Evolutionary conservation across 2,888 invertebrate genomes (phyloP).

Genomic region (Bombyx huttoni): DNA sequence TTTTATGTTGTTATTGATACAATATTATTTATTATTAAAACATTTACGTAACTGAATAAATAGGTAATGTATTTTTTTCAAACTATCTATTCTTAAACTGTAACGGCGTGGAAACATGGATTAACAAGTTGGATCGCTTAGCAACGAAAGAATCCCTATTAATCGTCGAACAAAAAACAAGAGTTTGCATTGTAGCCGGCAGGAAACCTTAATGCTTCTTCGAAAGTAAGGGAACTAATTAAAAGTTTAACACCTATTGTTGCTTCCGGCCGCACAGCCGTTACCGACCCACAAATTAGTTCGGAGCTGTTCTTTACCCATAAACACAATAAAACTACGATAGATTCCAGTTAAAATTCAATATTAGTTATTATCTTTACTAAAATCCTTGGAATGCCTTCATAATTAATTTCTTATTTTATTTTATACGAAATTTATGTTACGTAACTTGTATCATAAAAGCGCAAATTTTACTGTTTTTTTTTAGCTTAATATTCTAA

Average conservation of each 20-base stretch:
- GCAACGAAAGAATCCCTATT: conserved; percentile 7
- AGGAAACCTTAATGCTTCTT: conserved; percentile 47
- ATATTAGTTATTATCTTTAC: neutral
- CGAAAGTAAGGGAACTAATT: conserved; percentile 54
- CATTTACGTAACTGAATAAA: no score
- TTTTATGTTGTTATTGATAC: conserved; percentile 1
- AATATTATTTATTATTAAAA: no score
- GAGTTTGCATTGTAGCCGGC: conserved; percentile 21
- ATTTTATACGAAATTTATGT: no score
- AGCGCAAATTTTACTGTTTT: no score
- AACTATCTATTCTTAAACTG: neutral
- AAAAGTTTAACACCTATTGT: conserved; percentile 61
- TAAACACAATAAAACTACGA: neutral
- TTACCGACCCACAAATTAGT: conserved; percentile 32
- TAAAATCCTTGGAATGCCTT: no score
- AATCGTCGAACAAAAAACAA: conserved; percentile 31
- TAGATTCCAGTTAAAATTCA: neutral
- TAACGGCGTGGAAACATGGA: neutral
- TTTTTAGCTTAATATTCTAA: no score
- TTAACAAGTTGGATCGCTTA: neutral
- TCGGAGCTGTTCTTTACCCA: conserved; percentile 23
- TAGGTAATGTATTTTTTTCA: neutral
- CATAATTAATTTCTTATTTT: no score
- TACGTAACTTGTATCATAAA: no score
- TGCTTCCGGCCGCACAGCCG: conserved; percentile 30